Percentiles rank a stretch among this genome's conserved stretches.
Conservation (phyloP, 2,797 vertebrate genomes). For the Natrix natrix region DNA sequence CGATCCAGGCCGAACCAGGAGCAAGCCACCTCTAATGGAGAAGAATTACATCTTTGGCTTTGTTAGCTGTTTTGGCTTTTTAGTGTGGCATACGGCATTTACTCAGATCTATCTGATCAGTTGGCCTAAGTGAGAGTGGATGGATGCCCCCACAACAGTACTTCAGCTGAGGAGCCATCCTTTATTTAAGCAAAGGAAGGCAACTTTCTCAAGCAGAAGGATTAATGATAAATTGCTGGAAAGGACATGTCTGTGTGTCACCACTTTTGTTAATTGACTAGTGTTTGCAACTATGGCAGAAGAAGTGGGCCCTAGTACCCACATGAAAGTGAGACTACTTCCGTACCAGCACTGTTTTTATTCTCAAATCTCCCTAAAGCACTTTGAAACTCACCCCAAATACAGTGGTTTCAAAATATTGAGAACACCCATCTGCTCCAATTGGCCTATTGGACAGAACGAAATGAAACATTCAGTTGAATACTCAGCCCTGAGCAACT, state of each 20-base stretch:
- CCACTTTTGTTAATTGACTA: background rate
- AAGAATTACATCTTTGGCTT: background rate
- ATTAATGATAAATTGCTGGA: background rate
- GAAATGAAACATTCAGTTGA: background rate
- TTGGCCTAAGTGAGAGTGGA: background rate
- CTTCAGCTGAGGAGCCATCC: background rate
- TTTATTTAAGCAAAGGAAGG: background rate
- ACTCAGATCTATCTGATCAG: background rate
- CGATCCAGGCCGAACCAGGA: no score
- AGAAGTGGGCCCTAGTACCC: background rate
- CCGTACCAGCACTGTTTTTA: background rate
- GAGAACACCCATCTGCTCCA: background rate
- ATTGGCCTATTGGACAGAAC: background rate
- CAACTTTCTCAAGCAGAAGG: background rate
- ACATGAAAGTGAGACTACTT: background rate
- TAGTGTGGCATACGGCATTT: background rate
- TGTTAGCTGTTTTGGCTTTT: background rate
- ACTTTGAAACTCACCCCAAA: background rate
- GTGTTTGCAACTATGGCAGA: background rate
- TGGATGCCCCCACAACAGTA: background rate
- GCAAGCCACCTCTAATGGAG: no score
- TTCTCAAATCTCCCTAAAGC: background rate
- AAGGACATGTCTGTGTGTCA: background rate
- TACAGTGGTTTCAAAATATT: background rate
- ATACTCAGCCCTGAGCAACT: background rate